These are phyloP conservation scores for Crenichthys baileyi DNA, from an alignment of 2,797 vertebrate species.

Conservation along the genomic window DNA sequence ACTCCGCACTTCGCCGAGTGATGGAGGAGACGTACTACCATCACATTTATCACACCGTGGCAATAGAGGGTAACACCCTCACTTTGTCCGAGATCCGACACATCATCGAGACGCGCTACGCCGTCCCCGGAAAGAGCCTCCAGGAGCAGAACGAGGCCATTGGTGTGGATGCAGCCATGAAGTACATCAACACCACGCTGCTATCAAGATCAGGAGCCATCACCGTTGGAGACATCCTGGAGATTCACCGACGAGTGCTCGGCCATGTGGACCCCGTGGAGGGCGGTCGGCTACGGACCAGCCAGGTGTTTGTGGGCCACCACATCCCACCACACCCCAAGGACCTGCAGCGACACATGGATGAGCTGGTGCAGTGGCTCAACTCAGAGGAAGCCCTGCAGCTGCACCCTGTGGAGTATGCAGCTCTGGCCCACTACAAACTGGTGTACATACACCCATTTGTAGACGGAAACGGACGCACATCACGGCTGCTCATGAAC, in stretches of 20 bases:
- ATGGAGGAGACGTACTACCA: constrained; percentile 99
- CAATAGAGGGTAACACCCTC: constrained; percentile 96
- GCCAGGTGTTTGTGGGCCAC: constrained; percentile 95
- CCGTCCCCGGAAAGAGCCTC: constrained; percentile 93
- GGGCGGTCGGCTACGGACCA: constrained; percentile 88
- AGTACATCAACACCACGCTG: constrained; percentile 92
- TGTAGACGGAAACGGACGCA: constrained; percentile 93
- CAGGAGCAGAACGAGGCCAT: constrained; percentile 98
- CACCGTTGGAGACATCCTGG: constrained; percentile 84
- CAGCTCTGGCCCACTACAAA: constrained; percentile 95
- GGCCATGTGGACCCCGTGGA: constrained; percentile 94
- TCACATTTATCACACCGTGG: constrained; percentile 98
- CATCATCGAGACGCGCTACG: constrained; percentile 95
- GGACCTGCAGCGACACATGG: constrained; percentile 91
- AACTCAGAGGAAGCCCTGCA: constrained; percentile 92
- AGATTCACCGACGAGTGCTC: constrained; percentile 93
- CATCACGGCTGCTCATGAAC: constrained; percentile 95
- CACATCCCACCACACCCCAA: constrained; percentile 92
- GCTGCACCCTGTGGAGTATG: constrained; percentile 94
- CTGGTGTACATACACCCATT: constrained; percentile 97
- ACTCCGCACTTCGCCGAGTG: constrained; percentile 89
- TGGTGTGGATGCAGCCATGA: constrained; percentile 93
- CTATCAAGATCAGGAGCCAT: constrained; percentile 86
- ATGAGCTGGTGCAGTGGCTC: constrained; percentile 94
- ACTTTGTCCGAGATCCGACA: constrained; percentile 95